These are phyloP conservation scores for Erebia palarica DNA, from an alignment of 2,888 invertebrate genomes.

Conservation along the genomic window DNA sequence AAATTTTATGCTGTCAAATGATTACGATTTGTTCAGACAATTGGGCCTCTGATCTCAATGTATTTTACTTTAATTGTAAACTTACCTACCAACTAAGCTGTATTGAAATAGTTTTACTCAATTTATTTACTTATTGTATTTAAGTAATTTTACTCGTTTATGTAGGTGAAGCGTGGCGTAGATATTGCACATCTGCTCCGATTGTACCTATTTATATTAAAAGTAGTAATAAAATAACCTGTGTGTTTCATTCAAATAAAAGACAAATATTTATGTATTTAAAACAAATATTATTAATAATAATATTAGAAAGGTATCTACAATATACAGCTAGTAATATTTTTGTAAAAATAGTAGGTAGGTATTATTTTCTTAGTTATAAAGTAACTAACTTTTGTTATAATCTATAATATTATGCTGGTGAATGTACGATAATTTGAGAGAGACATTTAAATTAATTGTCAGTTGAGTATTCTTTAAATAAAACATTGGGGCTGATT, in stretches of 20 bases:
- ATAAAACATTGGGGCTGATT: background rate
- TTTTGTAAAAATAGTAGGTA: conserved; percentile 35
- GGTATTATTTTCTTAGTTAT: conserved; percentile 26
- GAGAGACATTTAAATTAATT: conserved; percentile 42
- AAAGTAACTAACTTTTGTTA: conserved; percentile 24
- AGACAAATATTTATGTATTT: conserved; percentile 34
- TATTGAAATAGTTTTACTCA: background rate
- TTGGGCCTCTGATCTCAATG: conserved; percentile 18
- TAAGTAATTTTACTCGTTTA: conserved; percentile 1
- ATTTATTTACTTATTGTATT: background rate
- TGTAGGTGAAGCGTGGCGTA: conserved; percentile 11
- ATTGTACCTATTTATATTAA: background rate
- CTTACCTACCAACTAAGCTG: background rate
- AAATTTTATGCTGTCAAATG: no score
- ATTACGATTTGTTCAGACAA: no score
- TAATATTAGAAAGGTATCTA: conserved; percentile 48
- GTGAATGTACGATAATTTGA: conserved; percentile 60
- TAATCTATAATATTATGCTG: conserved; percentile 35
- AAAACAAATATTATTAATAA: conserved; percentile 31
- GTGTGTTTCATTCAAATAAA: conserved; percentile 35
- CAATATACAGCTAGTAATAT: conserved; percentile 51
- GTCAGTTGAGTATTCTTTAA: conserved; percentile 61
- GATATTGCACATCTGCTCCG: conserved; percentile 14
- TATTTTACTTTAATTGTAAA: no score
- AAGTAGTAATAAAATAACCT: conserved; percentile 4